These are phyloP conservation scores for Argyra leucocephala DNA, from an alignment of 2,888 invertebrate species.

Conservation along the genomic window DNA sequence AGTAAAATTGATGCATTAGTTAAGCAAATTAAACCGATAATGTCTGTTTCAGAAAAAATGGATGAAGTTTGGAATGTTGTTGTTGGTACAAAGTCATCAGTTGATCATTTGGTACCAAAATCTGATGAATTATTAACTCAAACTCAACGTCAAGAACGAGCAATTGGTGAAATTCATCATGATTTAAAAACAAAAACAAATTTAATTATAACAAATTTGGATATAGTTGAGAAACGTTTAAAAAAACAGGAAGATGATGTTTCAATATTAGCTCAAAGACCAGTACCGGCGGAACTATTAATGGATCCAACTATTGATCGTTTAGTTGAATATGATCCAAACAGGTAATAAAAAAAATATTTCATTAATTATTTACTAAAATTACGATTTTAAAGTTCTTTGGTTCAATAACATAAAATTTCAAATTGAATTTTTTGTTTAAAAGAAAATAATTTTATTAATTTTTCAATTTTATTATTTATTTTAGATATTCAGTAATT, in stretches of 20 bases:
- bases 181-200: slow-evolving; percentile 74
- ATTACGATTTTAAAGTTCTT: not conserved
- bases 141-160: slow-evolving; percentile 76
- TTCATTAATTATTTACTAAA: not conserved
- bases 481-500: slow-evolving; percentile 37
- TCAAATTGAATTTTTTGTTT: too few relatives aligned
- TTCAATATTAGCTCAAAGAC: slow-evolving; percentile 64
- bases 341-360: slow-evolving; percentile 45
- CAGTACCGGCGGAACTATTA: slow-evolving; percentile 63
- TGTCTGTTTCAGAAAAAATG: slow-evolving; percentile 80
- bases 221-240: slow-evolving; percentile 72
- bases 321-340: slow-evolving; percentile 68
- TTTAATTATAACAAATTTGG: slow-evolving; percentile 76
- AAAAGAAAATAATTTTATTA: too few relatives aligned
- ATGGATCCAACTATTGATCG: slow-evolving; percentile 70
- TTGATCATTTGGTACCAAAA: slow-evolving; percentile 76
- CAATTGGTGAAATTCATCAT: slow-evolving; percentile 75
- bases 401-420: not conserved
- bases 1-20: slow-evolving; percentile 74
- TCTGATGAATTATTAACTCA: slow-evolving; percentile 77
- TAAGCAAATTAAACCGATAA: slow-evolving; percentile 73
- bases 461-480: too few relatives aligned
- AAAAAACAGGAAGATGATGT: slow-evolving; percentile 81
- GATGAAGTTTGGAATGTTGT: slow-evolving; percentile 86
- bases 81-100: slow-evolving; percentile 78